These are phyloP conservation scores for Sciaenops ocellatus DNA, from an alignment of 2,797 vertebrate genomes.

Conservation along the genomic window DNA sequence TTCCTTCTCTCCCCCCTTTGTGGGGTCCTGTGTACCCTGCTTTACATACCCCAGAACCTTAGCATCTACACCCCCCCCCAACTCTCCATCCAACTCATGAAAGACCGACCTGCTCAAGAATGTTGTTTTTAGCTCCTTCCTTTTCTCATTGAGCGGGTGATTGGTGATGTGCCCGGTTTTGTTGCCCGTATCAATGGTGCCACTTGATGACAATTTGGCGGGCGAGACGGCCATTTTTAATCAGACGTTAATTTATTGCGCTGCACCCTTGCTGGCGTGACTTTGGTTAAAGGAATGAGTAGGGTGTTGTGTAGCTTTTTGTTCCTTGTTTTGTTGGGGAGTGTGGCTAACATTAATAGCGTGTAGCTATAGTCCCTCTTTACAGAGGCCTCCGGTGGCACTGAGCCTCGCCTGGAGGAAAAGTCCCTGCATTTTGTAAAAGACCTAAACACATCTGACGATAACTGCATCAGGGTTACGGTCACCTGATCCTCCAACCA, in stretches of 20 bases:
- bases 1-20: slow-evolving; percentile 78
- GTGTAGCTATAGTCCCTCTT: slow-evolving; percentile 75
- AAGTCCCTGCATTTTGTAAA: slow-evolving; percentile 48
- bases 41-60: slow-evolving; percentile 78
- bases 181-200: slow-evolving; percentile 83
- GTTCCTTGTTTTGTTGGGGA: slow-evolving; percentile 81
- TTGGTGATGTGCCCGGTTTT: slow-evolving; percentile 82
- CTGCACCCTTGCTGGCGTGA: slow-evolving; percentile 72
- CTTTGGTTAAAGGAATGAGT: slow-evolving; percentile 78
- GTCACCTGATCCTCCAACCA: neutral
- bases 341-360: slow-evolving; percentile 85
- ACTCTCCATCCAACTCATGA: slow-evolving; percentile 67
- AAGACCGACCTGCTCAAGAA: slow-evolving; percentile 81
- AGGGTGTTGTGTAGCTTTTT: slow-evolving; percentile 82
- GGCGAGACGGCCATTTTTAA: slow-evolving; percentile 84
- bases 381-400: slow-evolving; percentile 63
- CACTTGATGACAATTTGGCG: slow-evolving; percentile 86
- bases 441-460: slow-evolving; percentile 45
- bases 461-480: slow-evolving; percentile 7
- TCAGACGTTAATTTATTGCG: slow-evolving; percentile 84
- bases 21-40: slow-evolving; percentile 80
- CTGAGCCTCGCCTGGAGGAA: slow-evolving; percentile 41
- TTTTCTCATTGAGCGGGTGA: slow-evolving; percentile 79
- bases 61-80: slow-evolving; percentile 45
- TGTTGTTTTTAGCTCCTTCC: slow-evolving; percentile 83